Percentiles rank a stretch among this genome's conserved stretches.
phyloP scores from a whole-genome alignment of 2,888 invertebrate species.

The Acheta domesticus region DNA sequence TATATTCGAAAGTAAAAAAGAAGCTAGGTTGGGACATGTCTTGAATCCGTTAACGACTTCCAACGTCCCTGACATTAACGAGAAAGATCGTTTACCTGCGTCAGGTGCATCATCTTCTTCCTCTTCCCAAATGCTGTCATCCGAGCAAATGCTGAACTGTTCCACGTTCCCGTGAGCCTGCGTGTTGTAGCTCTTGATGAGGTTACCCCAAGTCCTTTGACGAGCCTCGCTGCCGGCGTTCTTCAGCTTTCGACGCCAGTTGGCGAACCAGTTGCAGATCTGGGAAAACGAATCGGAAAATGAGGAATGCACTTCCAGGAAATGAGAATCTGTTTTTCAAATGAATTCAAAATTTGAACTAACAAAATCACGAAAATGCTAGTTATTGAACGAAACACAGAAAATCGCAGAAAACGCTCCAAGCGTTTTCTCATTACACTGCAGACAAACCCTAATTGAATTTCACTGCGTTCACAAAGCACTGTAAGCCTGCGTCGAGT shows the following conservation, averaged over 20 bases:
- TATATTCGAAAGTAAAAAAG: too few relatives aligned
- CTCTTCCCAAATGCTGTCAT: slow-evolving; percentile 77
- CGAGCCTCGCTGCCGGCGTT: slow-evolving; percentile 68
- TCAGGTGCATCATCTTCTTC: slow-evolving; percentile 56
- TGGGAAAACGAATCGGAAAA: slow-evolving; percentile 41
- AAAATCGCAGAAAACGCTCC: too few relatives aligned
- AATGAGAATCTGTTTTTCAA: too few relatives aligned
- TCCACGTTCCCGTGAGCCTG: slow-evolving; percentile 75
- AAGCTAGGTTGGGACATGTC: too few relatives aligned
- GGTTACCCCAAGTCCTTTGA: slow-evolving; percentile 66
- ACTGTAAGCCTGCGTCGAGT: background rate
- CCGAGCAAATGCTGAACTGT: slow-evolving; percentile 74
- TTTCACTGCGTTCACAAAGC: background rate
- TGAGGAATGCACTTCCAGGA: background rate
- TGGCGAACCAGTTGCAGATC: slow-evolving; percentile 81
- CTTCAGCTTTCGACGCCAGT: slow-evolving; percentile 74
- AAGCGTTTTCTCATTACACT: too few relatives aligned
- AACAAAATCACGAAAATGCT: background rate
- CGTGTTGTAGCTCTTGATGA: slow-evolving; percentile 67
- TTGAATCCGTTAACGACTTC: too few relatives aligned
- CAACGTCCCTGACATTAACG: too few relatives aligned
- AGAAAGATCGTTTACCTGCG: background rate
- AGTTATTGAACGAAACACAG: background rate
- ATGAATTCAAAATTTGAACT: too few relatives aligned
- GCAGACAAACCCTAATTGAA: background rate